phyloP scores from a whole-genome alignment of 2,797 vertebrate genomes.

The Tadarida brasiliensis region DNA sequence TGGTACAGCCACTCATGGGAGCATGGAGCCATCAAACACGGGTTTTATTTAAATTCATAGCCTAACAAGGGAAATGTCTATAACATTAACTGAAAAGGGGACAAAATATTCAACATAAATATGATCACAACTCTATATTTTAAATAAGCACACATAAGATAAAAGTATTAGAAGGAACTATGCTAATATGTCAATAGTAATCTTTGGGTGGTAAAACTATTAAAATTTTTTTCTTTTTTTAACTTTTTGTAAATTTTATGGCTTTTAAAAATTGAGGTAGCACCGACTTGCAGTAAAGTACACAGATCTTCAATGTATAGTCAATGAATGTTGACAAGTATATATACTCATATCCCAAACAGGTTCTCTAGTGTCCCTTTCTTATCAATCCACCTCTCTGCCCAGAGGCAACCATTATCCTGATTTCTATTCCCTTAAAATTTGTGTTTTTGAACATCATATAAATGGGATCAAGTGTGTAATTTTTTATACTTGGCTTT shows the following conservation, averaged over 20 bases:
- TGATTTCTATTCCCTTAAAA: neutral
- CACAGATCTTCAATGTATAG: neutral
- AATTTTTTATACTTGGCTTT: neutral
- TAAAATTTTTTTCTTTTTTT: slow-evolving; percentile 6
- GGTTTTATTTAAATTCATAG: neutral
- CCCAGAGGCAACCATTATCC: neutral
- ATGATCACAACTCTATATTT: neutral
- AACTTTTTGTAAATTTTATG: neutral
- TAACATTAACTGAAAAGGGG: neutral
- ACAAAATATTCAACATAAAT: neutral
- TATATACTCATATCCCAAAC: neutral
- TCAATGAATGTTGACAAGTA: neutral
- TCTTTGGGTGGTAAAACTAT: neutral
- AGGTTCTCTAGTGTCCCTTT: neutral
- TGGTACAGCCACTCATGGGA: neutral
- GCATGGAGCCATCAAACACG: neutral
- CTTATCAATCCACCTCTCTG: neutral
- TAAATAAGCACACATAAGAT: neutral
- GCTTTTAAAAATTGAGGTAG: neutral
- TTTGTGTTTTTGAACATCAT: slow-evolving; percentile 10
- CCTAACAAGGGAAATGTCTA: neutral
- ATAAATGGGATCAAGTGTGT: neutral
- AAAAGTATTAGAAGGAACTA: neutral
- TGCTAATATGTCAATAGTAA: neutral
- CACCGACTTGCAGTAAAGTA: neutral